Conservation (phyloP, 2,113 vertebrate genomes). For the Grantiella picta region DNA sequence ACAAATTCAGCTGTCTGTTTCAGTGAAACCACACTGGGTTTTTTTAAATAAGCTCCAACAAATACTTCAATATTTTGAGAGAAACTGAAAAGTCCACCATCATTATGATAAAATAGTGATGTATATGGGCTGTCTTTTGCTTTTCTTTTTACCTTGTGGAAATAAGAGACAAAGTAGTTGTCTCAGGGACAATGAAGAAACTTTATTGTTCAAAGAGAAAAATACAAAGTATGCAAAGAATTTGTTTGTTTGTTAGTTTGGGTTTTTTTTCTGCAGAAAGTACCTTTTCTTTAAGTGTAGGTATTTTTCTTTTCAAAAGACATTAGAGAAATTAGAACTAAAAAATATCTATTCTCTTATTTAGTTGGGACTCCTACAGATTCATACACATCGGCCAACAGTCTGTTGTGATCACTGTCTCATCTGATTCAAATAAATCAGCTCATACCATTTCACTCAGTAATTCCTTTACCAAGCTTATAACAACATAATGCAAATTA, state of each 20-base stretch:
- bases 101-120: neutral
- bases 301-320: neutral
- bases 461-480: neutral
- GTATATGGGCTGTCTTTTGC: neutral
- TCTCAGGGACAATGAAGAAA: neutral
- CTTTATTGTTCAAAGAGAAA: neutral
- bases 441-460: neutral
- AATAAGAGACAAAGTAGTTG: neutral
- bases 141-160: neutral
- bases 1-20: neutral
- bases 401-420: neutral
- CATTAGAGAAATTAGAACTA: neutral
- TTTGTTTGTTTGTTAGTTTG: neutral
- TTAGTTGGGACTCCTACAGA: neutral
- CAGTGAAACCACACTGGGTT: neutral
- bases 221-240: neutral
- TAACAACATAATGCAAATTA: neutral
- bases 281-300: neutral
- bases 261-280: neutral
- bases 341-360: neutral
- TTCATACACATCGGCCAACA: neutral
- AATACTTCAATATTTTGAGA: neutral
- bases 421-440: neutral
- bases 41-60: neutral
- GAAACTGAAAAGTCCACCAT: neutral